Evolutionary conservation across 2,888 invertebrate species (phyloP).

Genomic region (Drosophila helvetica): DNA sequence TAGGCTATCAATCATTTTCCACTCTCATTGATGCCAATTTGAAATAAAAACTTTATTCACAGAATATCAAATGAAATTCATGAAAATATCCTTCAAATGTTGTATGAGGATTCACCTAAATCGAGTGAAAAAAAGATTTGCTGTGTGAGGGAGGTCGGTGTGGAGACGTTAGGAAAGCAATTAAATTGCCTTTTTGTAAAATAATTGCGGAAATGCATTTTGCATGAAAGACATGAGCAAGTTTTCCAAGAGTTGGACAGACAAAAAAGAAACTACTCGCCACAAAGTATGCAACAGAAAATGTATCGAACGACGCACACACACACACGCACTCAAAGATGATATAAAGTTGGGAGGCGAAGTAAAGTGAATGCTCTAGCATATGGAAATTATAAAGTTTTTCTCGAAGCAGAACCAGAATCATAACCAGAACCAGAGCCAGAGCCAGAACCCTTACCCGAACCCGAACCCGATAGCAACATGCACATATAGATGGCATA

Average conservation of each 20-base stretch:
- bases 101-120: not conserved
- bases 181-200: slow-evolving; percentile 66
- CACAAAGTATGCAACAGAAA: slow-evolving; percentile 53
- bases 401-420: slow-evolving; percentile 18
- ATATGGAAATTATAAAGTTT: slow-evolving; percentile 72
- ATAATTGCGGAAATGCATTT: slow-evolving; percentile 67
- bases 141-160: not conserved
- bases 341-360: slow-evolving; percentile 49
- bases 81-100: not conserved
- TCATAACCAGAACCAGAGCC: not conserved
- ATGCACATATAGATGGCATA: slow-evolving; percentile 55
- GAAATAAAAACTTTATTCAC: not conserved
- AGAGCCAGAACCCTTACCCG: slow-evolving; percentile 2
- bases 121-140: not conserved
- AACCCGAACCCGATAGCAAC: slow-evolving; percentile 58
- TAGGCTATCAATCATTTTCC: not conserved
- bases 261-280: slow-evolving; percentile 3
- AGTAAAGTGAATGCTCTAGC: slow-evolving; percentile 49
- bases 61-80: not conserved
- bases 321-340: slow-evolving; percentile 12
- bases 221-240: slow-evolving; percentile 48
- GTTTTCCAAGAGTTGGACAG: slow-evolving; percentile 33
- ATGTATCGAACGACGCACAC: slow-evolving; percentile 55
- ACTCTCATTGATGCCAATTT: not conserved
- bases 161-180: slow-evolving; percentile 39